Conservation (phyloP, 1,140 invertebrate species). For the Drosophila tristis region DNA sequence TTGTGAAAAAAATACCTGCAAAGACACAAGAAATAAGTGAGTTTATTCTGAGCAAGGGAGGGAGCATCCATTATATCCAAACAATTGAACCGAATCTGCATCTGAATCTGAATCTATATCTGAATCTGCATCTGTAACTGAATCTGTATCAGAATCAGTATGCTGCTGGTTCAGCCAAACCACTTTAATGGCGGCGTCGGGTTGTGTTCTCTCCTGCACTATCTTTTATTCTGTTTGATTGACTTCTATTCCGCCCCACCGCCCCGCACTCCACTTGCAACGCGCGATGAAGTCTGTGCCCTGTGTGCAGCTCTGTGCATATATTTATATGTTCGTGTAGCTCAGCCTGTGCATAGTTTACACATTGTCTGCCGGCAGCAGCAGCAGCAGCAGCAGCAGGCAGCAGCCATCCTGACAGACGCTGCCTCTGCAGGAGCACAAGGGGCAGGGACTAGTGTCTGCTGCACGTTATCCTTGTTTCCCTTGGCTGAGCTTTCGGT, state of each 20-base stretch:
- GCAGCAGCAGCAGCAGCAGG: too few species aligned
- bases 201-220: not conserved
- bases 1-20: too few species aligned
- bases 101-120: too few species aligned
- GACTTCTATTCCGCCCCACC: not conserved
- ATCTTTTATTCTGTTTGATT: not conserved
- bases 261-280: not conserved
- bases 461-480: slow-evolving; percentile 50
- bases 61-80: too few species aligned
- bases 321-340: slow-evolving; percentile 23
- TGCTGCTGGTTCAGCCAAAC: not conserved
- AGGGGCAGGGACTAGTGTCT: not conserved
- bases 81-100: not conserved
- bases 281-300: slow-evolving; percentile 14
- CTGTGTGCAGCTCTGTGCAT: slow-evolving; percentile 18
- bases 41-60: too few species aligned
- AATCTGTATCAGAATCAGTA: too few species aligned
- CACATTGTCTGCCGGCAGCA: slow-evolving; percentile 59
- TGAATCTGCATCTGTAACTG: too few species aligned
- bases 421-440: not conserved
- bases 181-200: slow-evolving; percentile 1
- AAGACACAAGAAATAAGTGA: too few species aligned
- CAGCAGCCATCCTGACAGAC: slow-evolving; percentile 25
- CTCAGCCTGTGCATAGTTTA: slow-evolving; percentile 55
- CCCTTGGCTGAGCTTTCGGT: slow-evolving; percentile 53